A percentile compares a stretch with the other conserved stretches of the same genome.
phyloP scores from a whole-genome alignment of 1,140 invertebrate genomes.

The Trichonephila inaurata region DNA sequence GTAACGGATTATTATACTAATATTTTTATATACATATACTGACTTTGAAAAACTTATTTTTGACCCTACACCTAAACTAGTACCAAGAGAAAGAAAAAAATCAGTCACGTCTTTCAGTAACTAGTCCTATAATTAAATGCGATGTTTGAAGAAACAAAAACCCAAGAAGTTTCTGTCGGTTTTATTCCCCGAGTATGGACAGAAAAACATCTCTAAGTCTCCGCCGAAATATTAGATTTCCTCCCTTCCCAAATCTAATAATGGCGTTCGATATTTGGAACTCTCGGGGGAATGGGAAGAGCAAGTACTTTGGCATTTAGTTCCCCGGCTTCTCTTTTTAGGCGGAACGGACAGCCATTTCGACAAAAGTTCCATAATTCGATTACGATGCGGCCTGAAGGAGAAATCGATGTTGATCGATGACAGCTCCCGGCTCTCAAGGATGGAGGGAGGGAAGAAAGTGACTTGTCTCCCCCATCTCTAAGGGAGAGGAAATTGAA shows the following conservation, averaged over 20 bases:
- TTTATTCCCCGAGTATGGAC: neutral
- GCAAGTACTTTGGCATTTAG: neutral
- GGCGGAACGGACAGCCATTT: neutral
- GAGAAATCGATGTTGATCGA: constrained; percentile 63
- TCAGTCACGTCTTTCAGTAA: no score
- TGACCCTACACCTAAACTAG: no score
- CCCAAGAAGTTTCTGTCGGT: neutral
- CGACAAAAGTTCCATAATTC: constrained; percentile 56
- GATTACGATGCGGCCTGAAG: constrained; percentile 39
- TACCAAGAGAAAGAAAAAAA: no score
- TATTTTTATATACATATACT: no score
- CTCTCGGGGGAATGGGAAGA: neutral
- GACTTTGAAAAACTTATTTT: no score
- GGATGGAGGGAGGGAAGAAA: neutral
- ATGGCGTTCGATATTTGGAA: neutral
- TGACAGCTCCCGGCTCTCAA: neutral
- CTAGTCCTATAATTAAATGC: no score
- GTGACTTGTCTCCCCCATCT: neutral
- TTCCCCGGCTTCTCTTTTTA: neutral
- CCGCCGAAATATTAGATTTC: neutral
- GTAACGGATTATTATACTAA: no score
- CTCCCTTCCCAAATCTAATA: neutral
- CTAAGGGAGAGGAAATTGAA: neutral
- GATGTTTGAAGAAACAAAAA: no score
- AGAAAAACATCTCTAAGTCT: neutral